Percentiles rank a stretch among this genome's conserved stretches.
Evolutionary conservation across 2,797 vertebrate genomes (phyloP).

Genomic region (Catostomus latipinnis): DNA sequence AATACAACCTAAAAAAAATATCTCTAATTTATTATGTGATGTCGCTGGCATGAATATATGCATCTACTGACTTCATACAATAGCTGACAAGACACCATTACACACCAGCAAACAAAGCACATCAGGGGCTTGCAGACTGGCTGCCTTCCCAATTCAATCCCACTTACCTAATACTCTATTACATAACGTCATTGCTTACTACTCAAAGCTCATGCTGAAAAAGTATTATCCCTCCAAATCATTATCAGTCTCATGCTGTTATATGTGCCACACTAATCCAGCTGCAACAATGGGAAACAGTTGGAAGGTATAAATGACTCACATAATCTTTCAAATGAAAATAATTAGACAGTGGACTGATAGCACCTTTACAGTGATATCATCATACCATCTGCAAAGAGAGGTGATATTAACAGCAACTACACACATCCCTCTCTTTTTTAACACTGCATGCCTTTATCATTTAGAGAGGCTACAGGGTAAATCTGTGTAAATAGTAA

Average conservation of each 20-base stretch:
- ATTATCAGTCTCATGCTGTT: slow-evolving; percentile 21
- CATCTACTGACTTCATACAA: background rate
- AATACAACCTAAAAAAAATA: background rate
- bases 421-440: background rate
- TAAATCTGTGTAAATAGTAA: background rate
- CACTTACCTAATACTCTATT: slow-evolving; percentile 29
- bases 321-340: background rate
- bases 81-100: background rate
- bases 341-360: background rate
- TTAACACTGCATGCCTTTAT: background rate
- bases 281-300: slow-evolving; percentile 8
- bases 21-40: background rate
- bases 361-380: background rate
- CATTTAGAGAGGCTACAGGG: background rate
- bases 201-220: background rate
- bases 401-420: background rate
- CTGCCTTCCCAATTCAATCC: slow-evolving; percentile 1
- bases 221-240: slow-evolving; percentile 39
- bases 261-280: slow-evolving; percentile 13
- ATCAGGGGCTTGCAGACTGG: background rate
- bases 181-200: slow-evolving; percentile 29
- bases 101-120: background rate
- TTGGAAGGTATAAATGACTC: background rate
- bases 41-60: background rate
- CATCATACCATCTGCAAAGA: background rate